A percentile compares a stretch with the other conserved stretches of the same genome.
Evolutionary conservation across 2,797 vertebrate species (phyloP).

Genomic region (Aeoliscus strigatus): DNA sequence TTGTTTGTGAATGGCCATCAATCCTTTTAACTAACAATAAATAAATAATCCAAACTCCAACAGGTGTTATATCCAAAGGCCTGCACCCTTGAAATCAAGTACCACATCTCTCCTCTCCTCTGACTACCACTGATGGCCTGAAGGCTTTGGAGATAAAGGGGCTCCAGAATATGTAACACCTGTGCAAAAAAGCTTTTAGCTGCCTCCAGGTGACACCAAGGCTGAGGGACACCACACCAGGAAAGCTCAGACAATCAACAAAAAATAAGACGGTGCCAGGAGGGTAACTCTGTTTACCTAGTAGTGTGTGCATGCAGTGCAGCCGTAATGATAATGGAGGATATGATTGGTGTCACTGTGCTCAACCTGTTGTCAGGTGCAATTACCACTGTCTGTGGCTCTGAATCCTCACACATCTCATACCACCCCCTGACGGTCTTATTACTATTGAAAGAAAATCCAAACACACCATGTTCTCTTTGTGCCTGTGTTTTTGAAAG

Average conservation of each 20-base stretch:
- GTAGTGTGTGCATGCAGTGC: conserved; percentile 53
- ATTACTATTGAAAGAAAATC: conserved; percentile 75
- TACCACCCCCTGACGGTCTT: conserved; percentile 51
- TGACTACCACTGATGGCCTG: conserved; percentile 1
- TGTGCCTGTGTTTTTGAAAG: conserved; percentile 60
- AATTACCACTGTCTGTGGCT: conserved; percentile 72
- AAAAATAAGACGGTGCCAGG: conserved; percentile 52
- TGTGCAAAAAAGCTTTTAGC: conserved; percentile 10
- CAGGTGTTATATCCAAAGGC: conserved; percentile 18
- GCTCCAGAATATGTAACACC: conserved; percentile 3
- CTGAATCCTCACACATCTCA: conserved; percentile 56
- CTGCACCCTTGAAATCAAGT: not conserved
- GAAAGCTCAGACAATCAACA: conserved; percentile 47
- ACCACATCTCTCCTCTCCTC: conserved; percentile 1
- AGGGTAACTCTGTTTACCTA: conserved; percentile 74
- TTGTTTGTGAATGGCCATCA: conserved; percentile 8
- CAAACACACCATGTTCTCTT: conserved; percentile 62
- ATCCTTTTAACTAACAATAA: conserved; percentile 17
- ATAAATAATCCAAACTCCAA: conserved; percentile 16
- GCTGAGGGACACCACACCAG: conserved; percentile 1
- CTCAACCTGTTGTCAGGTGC: conserved; percentile 73
- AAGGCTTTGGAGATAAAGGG: conserved; percentile 15
- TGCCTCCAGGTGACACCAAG: conserved; percentile 2
- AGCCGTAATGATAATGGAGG: conserved; percentile 70
- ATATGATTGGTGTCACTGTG: conserved; percentile 76